phyloP scores from a whole-genome alignment of 2,888 invertebrate species.

The Halictus ligatus region DNA sequence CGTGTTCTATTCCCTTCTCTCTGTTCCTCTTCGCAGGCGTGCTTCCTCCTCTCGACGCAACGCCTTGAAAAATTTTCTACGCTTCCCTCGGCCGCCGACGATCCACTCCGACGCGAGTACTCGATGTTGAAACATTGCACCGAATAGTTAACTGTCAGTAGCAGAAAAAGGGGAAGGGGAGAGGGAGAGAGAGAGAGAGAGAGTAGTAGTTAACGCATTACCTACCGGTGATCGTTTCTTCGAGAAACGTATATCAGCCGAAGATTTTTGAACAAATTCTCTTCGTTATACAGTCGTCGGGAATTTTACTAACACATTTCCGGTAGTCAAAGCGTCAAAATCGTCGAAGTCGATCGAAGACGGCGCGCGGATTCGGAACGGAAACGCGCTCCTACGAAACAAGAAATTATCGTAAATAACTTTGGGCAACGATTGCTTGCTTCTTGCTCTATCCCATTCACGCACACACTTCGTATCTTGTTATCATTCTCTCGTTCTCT shows the following conservation, averaged over 20 bases:
- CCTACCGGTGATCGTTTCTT: background rate
- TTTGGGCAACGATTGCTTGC: constrained; percentile 56
- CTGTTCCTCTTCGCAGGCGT: constrained; percentile 22
- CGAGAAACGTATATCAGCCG: too few relatives aligned
- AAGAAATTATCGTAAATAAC: constrained; percentile 52
- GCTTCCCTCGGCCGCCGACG: background rate
- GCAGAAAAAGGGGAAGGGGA: background rate
- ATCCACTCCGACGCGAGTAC: constrained; percentile 2
- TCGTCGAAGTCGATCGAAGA: constrained; percentile 31
- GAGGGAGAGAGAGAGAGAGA: too few relatives aligned
- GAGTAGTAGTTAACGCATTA: background rate
- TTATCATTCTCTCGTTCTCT: background rate
- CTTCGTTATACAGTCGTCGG: background rate
- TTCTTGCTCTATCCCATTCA: constrained; percentile 19
- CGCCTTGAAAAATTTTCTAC: constrained; percentile 24
- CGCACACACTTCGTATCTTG: background rate
- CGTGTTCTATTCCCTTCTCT: constrained; percentile 20
- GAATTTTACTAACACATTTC: background rate
- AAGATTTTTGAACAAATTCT: background rate
- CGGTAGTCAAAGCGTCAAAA: background rate
- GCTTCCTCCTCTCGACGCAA: background rate
- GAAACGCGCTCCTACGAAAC: constrained; percentile 44
- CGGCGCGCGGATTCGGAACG: constrained; percentile 4
- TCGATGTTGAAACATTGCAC: background rate
- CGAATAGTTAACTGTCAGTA: background rate